Evolutionary conservation across 2,113 vertebrate species (phyloP).

Genomic region (Dolichallabes microphthalmus): DNA sequence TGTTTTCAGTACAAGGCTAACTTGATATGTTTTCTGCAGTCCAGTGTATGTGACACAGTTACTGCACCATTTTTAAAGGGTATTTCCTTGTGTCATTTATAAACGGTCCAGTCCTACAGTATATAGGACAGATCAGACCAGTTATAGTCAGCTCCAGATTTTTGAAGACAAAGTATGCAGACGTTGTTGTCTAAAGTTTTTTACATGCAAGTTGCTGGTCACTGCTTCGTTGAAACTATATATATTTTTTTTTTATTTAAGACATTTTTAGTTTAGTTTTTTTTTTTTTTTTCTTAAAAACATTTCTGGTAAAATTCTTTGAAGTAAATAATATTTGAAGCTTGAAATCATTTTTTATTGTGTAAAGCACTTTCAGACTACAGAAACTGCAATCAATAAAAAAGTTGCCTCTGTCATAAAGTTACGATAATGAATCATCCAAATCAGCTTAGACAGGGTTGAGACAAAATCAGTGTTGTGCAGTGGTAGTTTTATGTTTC

Average conservation of each 20-base stretch:
- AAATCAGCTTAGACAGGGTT: background rate
- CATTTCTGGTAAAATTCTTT: background rate
- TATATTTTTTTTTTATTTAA: background rate
- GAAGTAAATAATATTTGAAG: background rate
- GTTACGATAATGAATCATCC: background rate
- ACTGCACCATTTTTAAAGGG: constrained; percentile 19
- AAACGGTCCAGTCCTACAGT: background rate
- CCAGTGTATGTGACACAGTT: background rate
- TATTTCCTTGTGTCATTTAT: background rate
- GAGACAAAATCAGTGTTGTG: background rate
- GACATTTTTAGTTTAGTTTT: background rate
- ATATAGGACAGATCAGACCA: background rate
- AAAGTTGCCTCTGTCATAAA: constrained; percentile 9
- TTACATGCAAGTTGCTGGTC: background rate
- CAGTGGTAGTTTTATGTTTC: background rate
- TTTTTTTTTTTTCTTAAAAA: background rate
- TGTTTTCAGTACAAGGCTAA: background rate
- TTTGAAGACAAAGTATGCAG: background rate
- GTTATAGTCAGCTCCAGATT: constrained; percentile 1
- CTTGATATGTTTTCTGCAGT: background rate
- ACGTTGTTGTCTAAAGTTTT: background rate
- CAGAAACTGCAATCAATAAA: background rate
- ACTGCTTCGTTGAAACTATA: background rate
- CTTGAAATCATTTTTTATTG: background rate
- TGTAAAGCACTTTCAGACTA: constrained; percentile 1